Evolutionary conservation across 2,888 invertebrate species (phyloP).

Genomic region (Prosopocoilus inquinatus): DNA sequence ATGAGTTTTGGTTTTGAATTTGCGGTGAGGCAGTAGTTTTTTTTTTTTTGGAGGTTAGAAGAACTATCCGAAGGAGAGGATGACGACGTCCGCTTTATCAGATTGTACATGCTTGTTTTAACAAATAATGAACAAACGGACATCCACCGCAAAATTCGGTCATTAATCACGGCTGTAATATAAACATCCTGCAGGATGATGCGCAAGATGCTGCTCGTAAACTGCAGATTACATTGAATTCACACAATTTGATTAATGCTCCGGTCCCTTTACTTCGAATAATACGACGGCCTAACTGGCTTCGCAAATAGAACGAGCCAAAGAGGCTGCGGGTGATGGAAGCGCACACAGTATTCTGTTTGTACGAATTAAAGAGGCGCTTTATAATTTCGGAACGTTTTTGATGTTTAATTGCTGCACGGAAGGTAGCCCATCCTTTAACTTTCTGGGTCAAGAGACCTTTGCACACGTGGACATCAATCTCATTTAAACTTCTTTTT

Average conservation of each 20-base stretch:
- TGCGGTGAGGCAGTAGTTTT: slow-evolving; percentile 13
- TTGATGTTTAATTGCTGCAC: slow-evolving; percentile 17
- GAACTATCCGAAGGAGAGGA: background rate
- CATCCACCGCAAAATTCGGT: slow-evolving; percentile 29
- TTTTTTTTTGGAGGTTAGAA: too few relatives aligned
- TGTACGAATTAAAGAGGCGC: slow-evolving; percentile 24
- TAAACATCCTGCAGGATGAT: slow-evolving; percentile 36
- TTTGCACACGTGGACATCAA: too few relatives aligned
- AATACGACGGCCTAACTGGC: slow-evolving; percentile 32
- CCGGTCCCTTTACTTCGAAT: slow-evolving; percentile 34
- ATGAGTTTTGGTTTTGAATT: slow-evolving; percentile 19
- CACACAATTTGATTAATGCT: slow-evolving; percentile 43
- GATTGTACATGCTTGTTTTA: slow-evolving; percentile 19
- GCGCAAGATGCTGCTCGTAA: slow-evolving; percentile 36
- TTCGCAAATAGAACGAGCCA: slow-evolving; percentile 27
- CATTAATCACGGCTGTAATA: slow-evolving; percentile 38
- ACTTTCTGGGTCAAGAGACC: too few relatives aligned
- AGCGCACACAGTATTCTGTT: slow-evolving; percentile 16
- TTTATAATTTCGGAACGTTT: slow-evolving; percentile 22
- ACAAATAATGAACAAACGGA: slow-evolving; percentile 35
- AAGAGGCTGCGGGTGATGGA: slow-evolving; percentile 21
- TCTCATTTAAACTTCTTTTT: too few relatives aligned
- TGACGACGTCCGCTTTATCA: background rate
- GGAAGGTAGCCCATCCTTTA: slow-evolving; percentile 1
- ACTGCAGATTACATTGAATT: slow-evolving; percentile 41